Conservation (phyloP, 2,113 vertebrate genomes). For the Otolemur garnettii region DNA sequence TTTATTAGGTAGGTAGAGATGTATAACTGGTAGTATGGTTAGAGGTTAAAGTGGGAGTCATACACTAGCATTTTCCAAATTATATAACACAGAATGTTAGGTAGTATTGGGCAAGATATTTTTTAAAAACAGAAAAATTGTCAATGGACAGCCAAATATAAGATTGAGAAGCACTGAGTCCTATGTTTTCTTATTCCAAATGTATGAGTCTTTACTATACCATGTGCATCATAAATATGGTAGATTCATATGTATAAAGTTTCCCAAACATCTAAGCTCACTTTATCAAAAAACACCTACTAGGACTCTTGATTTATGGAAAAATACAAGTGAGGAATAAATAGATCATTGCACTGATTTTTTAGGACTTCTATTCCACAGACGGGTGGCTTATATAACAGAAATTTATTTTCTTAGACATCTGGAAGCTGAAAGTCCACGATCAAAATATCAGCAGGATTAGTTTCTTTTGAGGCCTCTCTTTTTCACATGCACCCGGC, state of each 20-base stretch:
- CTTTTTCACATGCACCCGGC: neutral
- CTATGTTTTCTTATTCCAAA: neutral
- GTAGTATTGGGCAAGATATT: neutral
- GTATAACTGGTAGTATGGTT: neutral
- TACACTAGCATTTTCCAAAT: neutral
- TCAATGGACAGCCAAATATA: neutral
- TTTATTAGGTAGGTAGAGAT: neutral
- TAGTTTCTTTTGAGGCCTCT: neutral
- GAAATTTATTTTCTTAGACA: neutral
- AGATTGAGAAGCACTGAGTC: neutral
- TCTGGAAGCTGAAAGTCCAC: neutral
- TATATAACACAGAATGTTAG: neutral
- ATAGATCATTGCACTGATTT: neutral
- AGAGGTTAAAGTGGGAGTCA: neutral
- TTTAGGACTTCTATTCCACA: neutral
- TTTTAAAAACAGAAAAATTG: neutral
- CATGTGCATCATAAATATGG: neutral
- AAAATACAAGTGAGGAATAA: neutral
- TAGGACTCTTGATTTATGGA: neutral
- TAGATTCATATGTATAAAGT: neutral
- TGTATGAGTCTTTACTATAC: neutral
- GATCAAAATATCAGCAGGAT: neutral
- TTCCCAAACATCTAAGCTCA: neutral
- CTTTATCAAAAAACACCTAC: neutral
- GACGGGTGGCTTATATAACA: neutral